A percentile compares a stretch with the other conserved stretches of the same genome.
These are phyloP conservation scores for Incurvaria masculella DNA, from an alignment of 2,888 invertebrate genomes.

Conservation along the genomic window DNA sequence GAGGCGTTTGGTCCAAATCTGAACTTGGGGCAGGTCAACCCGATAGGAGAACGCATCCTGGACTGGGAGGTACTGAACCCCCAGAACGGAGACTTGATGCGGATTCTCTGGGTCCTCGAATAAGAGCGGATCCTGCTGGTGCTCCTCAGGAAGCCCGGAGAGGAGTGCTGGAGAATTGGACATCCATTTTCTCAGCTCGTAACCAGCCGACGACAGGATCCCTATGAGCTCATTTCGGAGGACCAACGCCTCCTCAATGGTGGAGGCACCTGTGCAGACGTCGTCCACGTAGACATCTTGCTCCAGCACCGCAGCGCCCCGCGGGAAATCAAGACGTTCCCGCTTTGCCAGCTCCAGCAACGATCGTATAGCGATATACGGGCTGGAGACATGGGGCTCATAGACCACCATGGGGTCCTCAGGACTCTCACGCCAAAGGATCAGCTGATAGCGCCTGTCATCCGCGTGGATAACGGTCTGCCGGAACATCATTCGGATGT, in stretches of 20 bases:
- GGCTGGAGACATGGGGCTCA: slow-evolving; percentile 2
- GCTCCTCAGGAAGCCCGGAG: not conserved
- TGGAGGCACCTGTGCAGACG: not conserved
- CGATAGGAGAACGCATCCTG: slow-evolving; percentile 2
- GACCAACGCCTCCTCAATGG: not conserved
- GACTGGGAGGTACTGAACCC: slow-evolving; percentile 1
- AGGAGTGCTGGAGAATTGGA: not conserved
- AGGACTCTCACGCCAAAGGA: slow-evolving; percentile 3
- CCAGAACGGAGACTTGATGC: slow-evolving; percentile 1
- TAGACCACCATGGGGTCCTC: slow-evolving; percentile 1
- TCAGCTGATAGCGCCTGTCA: slow-evolving; percentile 5
- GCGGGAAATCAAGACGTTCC: no score
- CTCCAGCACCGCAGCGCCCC: not conserved
- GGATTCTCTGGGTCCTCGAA: not conserved
- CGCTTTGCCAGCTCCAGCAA: no score
- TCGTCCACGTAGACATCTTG: not conserved
- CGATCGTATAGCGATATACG: not conserved
- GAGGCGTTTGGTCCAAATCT: not conserved
- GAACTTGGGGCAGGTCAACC: not conserved
- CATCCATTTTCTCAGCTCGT: slow-evolving; percentile 4
- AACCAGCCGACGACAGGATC: slow-evolving; percentile 3
- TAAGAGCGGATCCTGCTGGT: not conserved
- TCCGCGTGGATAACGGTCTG: slow-evolving; percentile 2
- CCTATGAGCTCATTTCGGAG: not conserved
- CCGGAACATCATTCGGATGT: slow-evolving; percentile 9